phyloP scores from a whole-genome alignment of 2,888 invertebrate species.

The Adelphocoris suturalis region DNA sequence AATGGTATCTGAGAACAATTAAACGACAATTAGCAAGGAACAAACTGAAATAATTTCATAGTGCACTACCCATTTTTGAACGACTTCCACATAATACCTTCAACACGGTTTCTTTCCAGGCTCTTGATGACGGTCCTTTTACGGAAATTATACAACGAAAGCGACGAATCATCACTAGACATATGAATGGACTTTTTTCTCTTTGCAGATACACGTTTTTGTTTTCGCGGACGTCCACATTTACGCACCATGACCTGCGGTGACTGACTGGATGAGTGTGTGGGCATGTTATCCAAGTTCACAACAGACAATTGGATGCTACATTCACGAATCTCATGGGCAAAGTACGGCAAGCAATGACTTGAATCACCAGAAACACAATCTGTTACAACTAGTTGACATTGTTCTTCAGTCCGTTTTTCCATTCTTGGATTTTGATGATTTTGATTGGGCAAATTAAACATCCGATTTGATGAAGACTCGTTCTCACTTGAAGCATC shows the following conservation, averaged over 20 bases:
- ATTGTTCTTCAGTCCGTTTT: too few relatives aligned
- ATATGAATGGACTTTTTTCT: not conserved
- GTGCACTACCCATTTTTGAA: too few relatives aligned
- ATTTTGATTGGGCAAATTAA: not conserved
- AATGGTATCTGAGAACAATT: too few relatives aligned
- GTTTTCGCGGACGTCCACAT: not conserved
- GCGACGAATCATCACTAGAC: not conserved
- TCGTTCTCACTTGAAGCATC: not conserved
- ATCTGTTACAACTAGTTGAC: too few relatives aligned
- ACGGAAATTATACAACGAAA: not conserved
- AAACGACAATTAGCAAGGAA: too few relatives aligned
- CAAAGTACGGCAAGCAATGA: too few relatives aligned
- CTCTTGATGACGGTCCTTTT: not conserved
- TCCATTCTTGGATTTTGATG: too few relatives aligned
- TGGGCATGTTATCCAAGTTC: not conserved
- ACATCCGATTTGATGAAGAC: not conserved
- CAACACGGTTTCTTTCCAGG: not conserved
- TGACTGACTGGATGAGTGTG: not conserved
- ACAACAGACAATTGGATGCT: not conserved
- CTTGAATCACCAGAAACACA: too few relatives aligned
- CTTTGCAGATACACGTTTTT: not conserved
- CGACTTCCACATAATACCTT: not conserved
- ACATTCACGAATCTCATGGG: not conserved
- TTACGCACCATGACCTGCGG: not conserved
- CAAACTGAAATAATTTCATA: too few relatives aligned